Conservation (phyloP, 2,888 invertebrate genomes). For the Ferrisia virgata region DNA sequence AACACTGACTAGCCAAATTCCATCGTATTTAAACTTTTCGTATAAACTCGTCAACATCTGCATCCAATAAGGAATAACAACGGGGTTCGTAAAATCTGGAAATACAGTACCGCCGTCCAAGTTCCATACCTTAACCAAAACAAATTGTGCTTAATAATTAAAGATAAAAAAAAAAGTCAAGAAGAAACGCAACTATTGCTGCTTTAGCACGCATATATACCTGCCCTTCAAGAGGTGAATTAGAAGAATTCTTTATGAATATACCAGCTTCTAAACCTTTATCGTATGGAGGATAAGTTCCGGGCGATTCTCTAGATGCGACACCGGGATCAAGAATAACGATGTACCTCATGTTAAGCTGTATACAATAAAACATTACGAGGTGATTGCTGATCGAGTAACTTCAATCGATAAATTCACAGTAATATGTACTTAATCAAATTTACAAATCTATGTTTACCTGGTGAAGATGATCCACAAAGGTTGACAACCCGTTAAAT, state of each 20-base stretch:
- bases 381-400: too few relatives aligned
- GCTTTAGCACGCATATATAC: conserved; percentile 53
- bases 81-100: conserved; percentile 79
- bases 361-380: neutral
- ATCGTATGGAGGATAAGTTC: conserved; percentile 72
- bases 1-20: conserved; percentile 75
- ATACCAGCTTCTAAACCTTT: conserved; percentile 68
- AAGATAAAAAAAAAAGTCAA: neutral
- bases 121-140: conserved; percentile 47
- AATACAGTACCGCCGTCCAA: conserved; percentile 60
- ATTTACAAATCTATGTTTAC: neutral
- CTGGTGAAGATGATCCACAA: conserved; percentile 65
- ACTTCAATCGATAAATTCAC: neutral
- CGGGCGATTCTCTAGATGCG: conserved; percentile 64
- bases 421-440: neutral
- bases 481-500: conserved; percentile 65
- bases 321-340: conserved; percentile 74
- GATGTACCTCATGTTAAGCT: conserved; percentile 71
- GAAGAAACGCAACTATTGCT: neutral
- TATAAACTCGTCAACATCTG: conserved; percentile 66
- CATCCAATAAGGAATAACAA: conserved; percentile 68
- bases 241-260: conserved; percentile 67
- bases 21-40: conserved; percentile 67
- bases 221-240: conserved; percentile 68
- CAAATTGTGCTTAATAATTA: neutral